phyloP scores from a whole-genome alignment of 2,888 invertebrate species.

The Tenthredo mesomela region DNA sequence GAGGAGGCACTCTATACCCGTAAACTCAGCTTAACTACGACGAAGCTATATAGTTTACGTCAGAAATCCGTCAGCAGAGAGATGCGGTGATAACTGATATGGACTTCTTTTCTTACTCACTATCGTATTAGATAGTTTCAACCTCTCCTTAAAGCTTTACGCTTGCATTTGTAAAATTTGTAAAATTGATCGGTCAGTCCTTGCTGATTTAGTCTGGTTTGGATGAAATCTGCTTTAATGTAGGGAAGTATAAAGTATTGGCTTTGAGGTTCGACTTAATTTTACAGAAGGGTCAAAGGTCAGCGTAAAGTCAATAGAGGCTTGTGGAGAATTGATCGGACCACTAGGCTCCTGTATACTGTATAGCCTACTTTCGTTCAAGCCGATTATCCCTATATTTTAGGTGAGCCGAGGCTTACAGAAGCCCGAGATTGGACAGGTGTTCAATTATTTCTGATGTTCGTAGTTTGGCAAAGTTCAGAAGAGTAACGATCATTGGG shows the following conservation, averaged over 20 bases:
- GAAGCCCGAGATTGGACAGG: constrained; percentile 13
- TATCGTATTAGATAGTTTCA: neutral
- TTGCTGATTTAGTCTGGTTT: neutral
- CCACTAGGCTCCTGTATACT: constrained; percentile 3
- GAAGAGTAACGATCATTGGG: neutral
- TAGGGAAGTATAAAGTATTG: neutral
- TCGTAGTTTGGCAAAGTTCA: constrained; percentile 9
- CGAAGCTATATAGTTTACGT: constrained; percentile 62
- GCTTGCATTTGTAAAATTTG: neutral
- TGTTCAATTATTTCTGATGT: constrained; percentile 24
- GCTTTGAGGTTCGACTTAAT: constrained; percentile 26
- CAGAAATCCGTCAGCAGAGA: constrained; percentile 62
- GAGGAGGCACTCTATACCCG: constrained; percentile 54
- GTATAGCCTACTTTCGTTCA: constrained; percentile 17
- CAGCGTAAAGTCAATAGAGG: constrained; percentile 25
- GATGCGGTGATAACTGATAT: constrained; percentile 55
- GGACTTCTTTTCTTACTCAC: constrained; percentile 52
- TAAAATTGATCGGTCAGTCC: neutral
- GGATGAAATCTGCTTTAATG: neutral
- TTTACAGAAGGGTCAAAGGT: constrained; percentile 13
- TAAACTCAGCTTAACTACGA: constrained; percentile 66
- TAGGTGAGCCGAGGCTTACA: neutral
- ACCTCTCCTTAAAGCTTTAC: neutral
- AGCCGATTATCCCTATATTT: constrained; percentile 38
- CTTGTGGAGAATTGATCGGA: neutral